Evolutionary conservation across 2,113 vertebrate species (phyloP).

Genomic region (Lipotes vexillifer): DNA sequence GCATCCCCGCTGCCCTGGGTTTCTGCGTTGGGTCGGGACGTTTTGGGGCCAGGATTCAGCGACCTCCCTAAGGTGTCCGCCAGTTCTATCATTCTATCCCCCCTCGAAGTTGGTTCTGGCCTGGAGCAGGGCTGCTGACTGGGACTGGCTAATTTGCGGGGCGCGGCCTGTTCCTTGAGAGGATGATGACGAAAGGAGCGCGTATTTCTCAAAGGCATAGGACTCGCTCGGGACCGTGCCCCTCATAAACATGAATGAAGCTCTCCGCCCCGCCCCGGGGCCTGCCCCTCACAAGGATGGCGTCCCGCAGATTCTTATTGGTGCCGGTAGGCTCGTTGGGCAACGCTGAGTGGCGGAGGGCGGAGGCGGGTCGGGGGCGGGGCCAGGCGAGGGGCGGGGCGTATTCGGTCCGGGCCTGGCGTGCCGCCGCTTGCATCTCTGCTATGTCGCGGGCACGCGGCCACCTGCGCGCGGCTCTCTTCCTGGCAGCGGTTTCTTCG

Average conservation of each 20-base stretch:
- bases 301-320: neutral
- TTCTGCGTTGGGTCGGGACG: neutral
- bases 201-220: too few relatives aligned
- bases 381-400: neutral
- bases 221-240: neutral
- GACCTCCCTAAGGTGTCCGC: neutral
- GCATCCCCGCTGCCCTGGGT: neutral
- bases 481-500: neutral
- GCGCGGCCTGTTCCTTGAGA: neutral
- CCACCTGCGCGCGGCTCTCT: conserved; percentile 37
- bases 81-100: neutral
- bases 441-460: conserved; percentile 30
- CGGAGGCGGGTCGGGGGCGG: neutral
- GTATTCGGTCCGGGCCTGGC: neutral
- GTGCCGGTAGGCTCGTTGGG: neutral
- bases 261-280: fast-evolving
- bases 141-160: neutral
- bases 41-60: neutral
- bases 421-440: fast-evolving
- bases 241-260: neutral
- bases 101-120: neutral
- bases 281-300: conserved; percentile 32
- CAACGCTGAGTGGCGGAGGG: conserved; percentile 20
- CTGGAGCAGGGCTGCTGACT: neutral
- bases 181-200: neutral